These are phyloP conservation scores for Micropoecilia bifurca DNA, from an alignment of 2,797 vertebrate species.

Conservation along the genomic window DNA sequence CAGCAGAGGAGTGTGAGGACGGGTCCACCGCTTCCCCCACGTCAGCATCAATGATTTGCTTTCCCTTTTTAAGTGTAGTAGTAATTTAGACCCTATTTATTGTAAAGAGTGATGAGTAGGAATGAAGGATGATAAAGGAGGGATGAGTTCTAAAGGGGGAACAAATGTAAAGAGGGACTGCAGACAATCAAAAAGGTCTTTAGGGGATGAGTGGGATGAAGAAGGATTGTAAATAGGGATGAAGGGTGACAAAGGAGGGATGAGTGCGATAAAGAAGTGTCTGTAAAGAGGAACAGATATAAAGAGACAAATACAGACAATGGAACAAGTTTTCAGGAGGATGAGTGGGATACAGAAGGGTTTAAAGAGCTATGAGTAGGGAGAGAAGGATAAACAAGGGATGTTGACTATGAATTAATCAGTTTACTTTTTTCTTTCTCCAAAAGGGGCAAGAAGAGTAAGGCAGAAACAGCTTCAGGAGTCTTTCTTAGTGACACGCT, in stretches of 20 bases:
- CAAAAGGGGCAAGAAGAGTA: slow-evolving; percentile 77
- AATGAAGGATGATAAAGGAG: too few species aligned
- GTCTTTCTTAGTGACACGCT: slow-evolving; percentile 89
- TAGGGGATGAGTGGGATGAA: too few species aligned
- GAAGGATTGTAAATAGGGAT: too few species aligned
- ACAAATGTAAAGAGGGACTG: too few species aligned
- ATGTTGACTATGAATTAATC: not conserved
- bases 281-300: not conserved
- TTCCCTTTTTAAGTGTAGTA: not conserved
- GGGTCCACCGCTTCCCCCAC: slow-evolving; percentile 87
- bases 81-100: not conserved
- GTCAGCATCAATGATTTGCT: slow-evolving; percentile 77
- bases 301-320: not conserved
- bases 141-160: too few species aligned
- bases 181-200: too few species aligned
- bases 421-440: slow-evolving; percentile 5
- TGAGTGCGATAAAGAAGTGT: not conserved
- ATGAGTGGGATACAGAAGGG: not conserved
- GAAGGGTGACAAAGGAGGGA: too few species aligned
- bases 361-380: not conserved
- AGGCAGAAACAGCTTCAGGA: slow-evolving; percentile 82
- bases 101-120: not conserved
- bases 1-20: slow-evolving; percentile 90
- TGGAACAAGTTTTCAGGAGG: not conserved
- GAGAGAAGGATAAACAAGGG: not conserved